Conservation (phyloP, 2,888 invertebrate species). For the Xestia xanthographa region DNA sequence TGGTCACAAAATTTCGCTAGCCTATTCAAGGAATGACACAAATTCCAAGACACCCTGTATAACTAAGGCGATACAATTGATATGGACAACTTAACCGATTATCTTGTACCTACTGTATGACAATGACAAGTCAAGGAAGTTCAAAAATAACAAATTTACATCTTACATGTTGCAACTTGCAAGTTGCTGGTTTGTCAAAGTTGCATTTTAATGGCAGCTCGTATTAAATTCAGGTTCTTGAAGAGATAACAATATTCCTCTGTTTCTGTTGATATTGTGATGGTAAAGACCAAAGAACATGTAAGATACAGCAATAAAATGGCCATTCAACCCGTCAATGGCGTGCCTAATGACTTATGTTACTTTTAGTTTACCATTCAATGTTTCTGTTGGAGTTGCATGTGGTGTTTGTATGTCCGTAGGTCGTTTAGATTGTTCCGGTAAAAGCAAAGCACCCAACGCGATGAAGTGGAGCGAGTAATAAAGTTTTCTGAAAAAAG, state of each 20-base stretch:
- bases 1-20: slow-evolving; percentile 16
- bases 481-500: slow-evolving; percentile 89
- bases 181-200: background rate
- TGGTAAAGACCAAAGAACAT: slow-evolving; percentile 10
- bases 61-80: slow-evolving; percentile 4
- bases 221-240: background rate
- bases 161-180: background rate
- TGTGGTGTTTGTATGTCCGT: slow-evolving; percentile 29
- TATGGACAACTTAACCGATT: slow-evolving; percentile 1
- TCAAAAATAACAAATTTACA: background rate
- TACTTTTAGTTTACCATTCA: slow-evolving; percentile 81
- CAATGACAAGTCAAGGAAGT: slow-evolving; percentile 1
- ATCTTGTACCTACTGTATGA: slow-evolving; percentile 1
- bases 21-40: slow-evolving; percentile 10
- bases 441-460: slow-evolving; percentile 85
- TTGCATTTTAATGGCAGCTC: slow-evolving; percentile 17
- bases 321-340: background rate
- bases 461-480: slow-evolving; percentile 89
- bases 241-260: slow-evolving; percentile 16
- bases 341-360: slow-evolving; percentile 15
- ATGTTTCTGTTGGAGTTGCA: slow-evolving; percentile 67
- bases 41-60: background rate
- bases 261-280: slow-evolving; percentile 24
- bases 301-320: slow-evolving; percentile 2
- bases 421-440: slow-evolving; percentile 71